Evolutionary conservation across 1,140 invertebrate species (phyloP), one percentile per base, ranked within the genome.

Genomic region (Caerostris darwini): DNA sequence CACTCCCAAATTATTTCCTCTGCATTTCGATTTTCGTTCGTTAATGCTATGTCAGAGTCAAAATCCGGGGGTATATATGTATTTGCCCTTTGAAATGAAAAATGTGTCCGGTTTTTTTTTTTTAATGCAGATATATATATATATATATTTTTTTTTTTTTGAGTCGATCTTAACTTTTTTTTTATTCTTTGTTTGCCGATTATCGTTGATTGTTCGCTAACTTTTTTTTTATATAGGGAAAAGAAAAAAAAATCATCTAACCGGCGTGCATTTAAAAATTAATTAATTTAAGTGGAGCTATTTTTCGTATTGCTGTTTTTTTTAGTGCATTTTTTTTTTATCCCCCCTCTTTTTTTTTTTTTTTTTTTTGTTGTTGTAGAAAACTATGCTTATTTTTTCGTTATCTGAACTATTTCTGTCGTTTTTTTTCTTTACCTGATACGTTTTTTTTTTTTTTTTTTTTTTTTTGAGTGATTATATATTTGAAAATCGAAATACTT

Each of bases 281-380:
- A 85, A 85, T 85, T 85, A 85, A 85, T 85, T 85, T 85, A 85
- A 85, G 83, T 85, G 56, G 77, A 58, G n/a, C 34, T 85, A 7
- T 83, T 85, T 57, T 57, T 58, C 17, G 83, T 19, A 58, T 85
- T 10, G 54, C 7, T 58, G 56, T 5, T 14, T 85, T 85, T 85
- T 85, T 85, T 85, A n/a, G 3, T n/a, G 14, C 4, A 85, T 83
- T 17, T 85, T 85, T 85, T 83, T 17, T 85, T 85, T 85, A 14
- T 7, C 3, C 34, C 6, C 5, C 17, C n/a, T 10, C 5, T 7
- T n/a, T 85, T 85, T 85, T 85, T 58, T 85, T 19, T 85, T 56
- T 54, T 6, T 34, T 81, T 50, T 19, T 81, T 34, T 53, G 71
- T 12, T 10, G 12, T 19, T 81, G 71, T 50, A 34, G 71, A 50